Evolutionary conservation across 2,888 invertebrate genomes (phyloP).

Genomic region (Drosophila parthenogenetica): DNA sequence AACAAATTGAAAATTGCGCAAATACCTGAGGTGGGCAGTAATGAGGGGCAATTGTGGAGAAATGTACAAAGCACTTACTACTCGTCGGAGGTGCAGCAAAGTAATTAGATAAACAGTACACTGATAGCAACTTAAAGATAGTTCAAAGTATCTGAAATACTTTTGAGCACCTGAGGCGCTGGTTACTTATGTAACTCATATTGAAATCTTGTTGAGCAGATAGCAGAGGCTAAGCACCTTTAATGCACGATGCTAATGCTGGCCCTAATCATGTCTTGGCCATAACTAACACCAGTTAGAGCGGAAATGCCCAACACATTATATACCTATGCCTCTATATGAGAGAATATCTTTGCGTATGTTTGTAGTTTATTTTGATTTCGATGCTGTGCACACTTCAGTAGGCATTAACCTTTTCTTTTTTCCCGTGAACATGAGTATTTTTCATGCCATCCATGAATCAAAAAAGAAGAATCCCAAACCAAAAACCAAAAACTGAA

Average conservation of each 20-base stretch:
- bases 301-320: slow-evolving; percentile 70
- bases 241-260: slow-evolving; percentile 35
- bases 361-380: slow-evolving; percentile 40
- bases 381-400: slow-evolving; percentile 77
- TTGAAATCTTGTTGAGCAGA: slow-evolving; percentile 4
- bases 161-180: not conserved
- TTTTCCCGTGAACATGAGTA: slow-evolving; percentile 63
- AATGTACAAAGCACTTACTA: slow-evolving; percentile 40
- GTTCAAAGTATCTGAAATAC: slow-evolving; percentile 5
- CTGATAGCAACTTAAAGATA: slow-evolving; percentile 24
- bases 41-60: slow-evolving; percentile 2
- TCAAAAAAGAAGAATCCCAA: slow-evolving; percentile 53
- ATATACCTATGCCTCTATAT: slow-evolving; percentile 10
- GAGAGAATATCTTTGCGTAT: not conserved
- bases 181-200: not conserved
- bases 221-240: slow-evolving; percentile 22
- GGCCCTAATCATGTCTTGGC: slow-evolving; percentile 39
- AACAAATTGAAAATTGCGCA: slow-evolving; percentile 29
- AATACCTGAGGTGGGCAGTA: slow-evolving; percentile 8
- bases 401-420: slow-evolving; percentile 76
- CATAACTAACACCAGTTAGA: slow-evolving; percentile 62
- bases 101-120: slow-evolving; percentile 54
- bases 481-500: slow-evolving; percentile 20
- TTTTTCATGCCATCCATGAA: slow-evolving; percentile 68
- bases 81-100: slow-evolving; percentile 24